phyloP scores from a whole-genome alignment of 1,140 invertebrate genomes.

The Drosophila kanapiae region DNA sequence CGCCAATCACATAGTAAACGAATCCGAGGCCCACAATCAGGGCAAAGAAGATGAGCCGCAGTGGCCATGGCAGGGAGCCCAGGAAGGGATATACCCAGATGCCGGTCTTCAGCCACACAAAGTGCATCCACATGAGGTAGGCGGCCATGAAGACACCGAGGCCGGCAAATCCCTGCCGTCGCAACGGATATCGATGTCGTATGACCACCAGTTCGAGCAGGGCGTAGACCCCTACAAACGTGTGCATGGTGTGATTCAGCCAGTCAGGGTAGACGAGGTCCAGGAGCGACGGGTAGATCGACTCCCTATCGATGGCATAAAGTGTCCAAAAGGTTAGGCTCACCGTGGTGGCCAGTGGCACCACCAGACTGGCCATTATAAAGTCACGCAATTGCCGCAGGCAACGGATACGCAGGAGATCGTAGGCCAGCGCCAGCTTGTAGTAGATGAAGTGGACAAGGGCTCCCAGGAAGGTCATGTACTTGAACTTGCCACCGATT shows the following conservation, averaged over 20 bases:
- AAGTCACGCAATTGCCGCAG: slow-evolving; percentile 90
- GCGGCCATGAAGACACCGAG: slow-evolving; percentile 87
- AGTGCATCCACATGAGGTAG: slow-evolving; percentile 91
- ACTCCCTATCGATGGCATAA: slow-evolving; percentile 92
- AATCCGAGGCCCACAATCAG: slow-evolving; percentile 11
- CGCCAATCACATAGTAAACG: slow-evolving; percentile 52
- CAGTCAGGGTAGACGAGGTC: slow-evolving; percentile 92
- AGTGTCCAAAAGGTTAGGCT: slow-evolving; percentile 94
- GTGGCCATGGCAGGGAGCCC: slow-evolving; percentile 88
- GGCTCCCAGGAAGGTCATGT: slow-evolving; percentile 92
- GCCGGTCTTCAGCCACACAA: slow-evolving; percentile 89
- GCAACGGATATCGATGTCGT: slow-evolving; percentile 89
- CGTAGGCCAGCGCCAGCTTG: slow-evolving; percentile 88
- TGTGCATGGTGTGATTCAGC: slow-evolving; percentile 95
- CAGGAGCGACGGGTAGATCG: slow-evolving; percentile 90
- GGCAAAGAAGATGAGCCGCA: slow-evolving; percentile 83
- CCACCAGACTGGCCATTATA: slow-evolving; percentile 89
- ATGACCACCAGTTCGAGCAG: slow-evolving; percentile 88
- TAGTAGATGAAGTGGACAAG: slow-evolving; percentile 91
- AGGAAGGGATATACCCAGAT: slow-evolving; percentile 95
- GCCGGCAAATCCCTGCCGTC: slow-evolving; percentile 86
- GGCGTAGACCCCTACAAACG: slow-evolving; percentile 89
- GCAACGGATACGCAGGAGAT: slow-evolving; percentile 88
- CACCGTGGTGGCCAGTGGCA: slow-evolving; percentile 93
- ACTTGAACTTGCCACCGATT: slow-evolving; percentile 92